Evolutionary conservation across 2,888 invertebrate species (phyloP).

Genomic region (Nipponacmea schrenckii): DNA sequence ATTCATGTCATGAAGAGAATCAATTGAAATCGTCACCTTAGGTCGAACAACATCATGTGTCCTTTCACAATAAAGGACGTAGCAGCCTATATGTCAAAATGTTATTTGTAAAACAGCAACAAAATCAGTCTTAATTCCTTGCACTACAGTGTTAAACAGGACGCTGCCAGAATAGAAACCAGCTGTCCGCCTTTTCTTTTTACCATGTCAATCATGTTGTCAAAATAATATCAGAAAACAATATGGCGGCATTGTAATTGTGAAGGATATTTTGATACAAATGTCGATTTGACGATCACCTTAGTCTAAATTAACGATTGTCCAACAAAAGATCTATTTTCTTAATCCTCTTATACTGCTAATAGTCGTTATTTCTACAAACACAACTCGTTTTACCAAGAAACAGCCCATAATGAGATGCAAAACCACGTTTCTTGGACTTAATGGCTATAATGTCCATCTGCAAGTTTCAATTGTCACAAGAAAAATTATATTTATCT

Average conservation of each 20-base stretch:
- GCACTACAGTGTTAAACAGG: background rate
- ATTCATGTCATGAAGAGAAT: too few species aligned
- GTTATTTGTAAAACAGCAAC: too few species aligned
- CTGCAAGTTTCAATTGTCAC: background rate
- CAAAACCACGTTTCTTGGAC: background rate
- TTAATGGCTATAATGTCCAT: slow-evolving; percentile 6
- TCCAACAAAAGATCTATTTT: slow-evolving; percentile 6
- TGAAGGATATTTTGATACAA: background rate
- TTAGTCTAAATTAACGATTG: background rate
- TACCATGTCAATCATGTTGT: slow-evolving; percentile 1
- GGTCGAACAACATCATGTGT: too few species aligned
- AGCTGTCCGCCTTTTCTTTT: background rate
- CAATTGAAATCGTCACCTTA: too few species aligned
- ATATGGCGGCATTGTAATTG: background rate
- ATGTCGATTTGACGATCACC: background rate
- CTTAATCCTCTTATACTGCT: slow-evolving; percentile 1
- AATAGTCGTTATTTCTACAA: background rate
- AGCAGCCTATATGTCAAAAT: too few species aligned
- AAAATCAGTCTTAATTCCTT: too few species aligned
- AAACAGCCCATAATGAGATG: slow-evolving; percentile 4
- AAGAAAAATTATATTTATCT: too few species aligned
- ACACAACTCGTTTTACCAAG: background rate
- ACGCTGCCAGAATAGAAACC: slow-evolving; percentile 1
- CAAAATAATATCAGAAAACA: background rate
- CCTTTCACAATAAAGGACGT: too few species aligned